Base-by-base conservation (phyloP, 2,797 vertebrate genomes). In the Brotula barbata region DNA sequence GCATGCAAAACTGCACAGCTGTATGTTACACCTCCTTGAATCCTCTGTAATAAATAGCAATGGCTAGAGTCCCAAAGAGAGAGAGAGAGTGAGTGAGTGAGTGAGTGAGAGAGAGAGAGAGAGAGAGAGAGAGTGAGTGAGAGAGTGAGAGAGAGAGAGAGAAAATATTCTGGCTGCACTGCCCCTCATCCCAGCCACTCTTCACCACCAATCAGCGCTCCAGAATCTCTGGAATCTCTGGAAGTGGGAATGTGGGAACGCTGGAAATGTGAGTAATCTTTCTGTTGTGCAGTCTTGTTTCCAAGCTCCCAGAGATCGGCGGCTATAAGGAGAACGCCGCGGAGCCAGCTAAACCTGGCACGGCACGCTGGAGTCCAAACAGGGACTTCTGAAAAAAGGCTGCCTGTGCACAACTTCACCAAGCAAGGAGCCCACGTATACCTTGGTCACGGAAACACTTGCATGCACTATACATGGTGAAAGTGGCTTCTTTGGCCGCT, bases 21-120 rank as follows among this genome's bases (percentile, higher is more conserved):
- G 80, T 88, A 90, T 89, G 87, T 88, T 90, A 92, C 90, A 87
- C 88, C 73, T 39, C 48, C 58, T 84, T 87, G 89, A 90, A 92
- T 89, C 91, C 82, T 85, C 69, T 75, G 91, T 86, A 91, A 90
- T 89, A 92, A 94, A 95, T 89, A 90, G 91, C 89, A 87, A 85
- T 33, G 84, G 90, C 89, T 89, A 37, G 78, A 75, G 87, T 94
- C 92, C 90, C 80, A 91, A 8, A 28, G 25, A 28, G 4, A 28
- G 25, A 28, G 4, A 28, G 25, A 28, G 4, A 8, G 25, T 4
- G 25, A 28, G 25, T 4, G 25, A 8, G 25, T 4, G 25, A 8
- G 4, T 4, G 25, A 28, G 25, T 4, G 25, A 4, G 25, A 8
- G 25, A 8, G 25, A 8, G 4, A 28, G 8, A 28, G 25, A 28